Evolutionary conservation across 2,113 vertebrate genomes (phyloP).

Genomic region (Rhineura floridana): DNA sequence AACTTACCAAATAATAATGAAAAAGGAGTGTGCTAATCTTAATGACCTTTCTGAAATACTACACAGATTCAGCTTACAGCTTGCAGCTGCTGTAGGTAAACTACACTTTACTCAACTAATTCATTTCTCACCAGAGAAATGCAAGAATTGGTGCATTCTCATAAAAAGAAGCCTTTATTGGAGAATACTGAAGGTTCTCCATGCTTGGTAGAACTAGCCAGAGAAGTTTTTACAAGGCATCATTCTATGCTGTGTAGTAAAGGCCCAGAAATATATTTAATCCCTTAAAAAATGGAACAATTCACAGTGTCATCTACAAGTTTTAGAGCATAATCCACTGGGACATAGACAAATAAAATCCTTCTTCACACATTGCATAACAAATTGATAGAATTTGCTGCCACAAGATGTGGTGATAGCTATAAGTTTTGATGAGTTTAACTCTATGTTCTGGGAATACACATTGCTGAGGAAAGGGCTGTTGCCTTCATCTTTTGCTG

Average conservation of each 20-base stretch:
- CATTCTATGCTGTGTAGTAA: slow-evolving; percentile 41
- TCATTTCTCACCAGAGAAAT: slow-evolving; percentile 68
- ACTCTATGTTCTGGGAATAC: neutral
- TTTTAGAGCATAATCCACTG: neutral
- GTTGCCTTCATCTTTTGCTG: neutral
- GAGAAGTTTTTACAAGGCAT: slow-evolving; percentile 45
- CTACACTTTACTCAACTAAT: slow-evolving; percentile 74
- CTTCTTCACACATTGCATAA: neutral
- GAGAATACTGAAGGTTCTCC: slow-evolving; percentile 55
- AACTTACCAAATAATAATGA: slow-evolving; percentile 56
- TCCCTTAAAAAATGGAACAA: neutral
- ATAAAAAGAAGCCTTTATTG: slow-evolving; percentile 67
- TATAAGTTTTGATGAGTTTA: neutral
- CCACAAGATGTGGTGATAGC: neutral
- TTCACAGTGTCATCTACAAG: neutral
- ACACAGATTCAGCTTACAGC: slow-evolving; percentile 76
- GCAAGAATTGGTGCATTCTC: slow-evolving; percentile 62
- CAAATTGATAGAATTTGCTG: neutral
- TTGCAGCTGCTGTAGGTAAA: slow-evolving; percentile 78
- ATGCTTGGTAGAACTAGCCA: slow-evolving; percentile 43
- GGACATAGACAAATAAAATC: neutral
- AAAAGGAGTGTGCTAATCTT: slow-evolving; percentile 64
- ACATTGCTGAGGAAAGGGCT: neutral
- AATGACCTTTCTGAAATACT: slow-evolving; percentile 65
- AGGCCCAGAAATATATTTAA: slow-evolving; percentile 7